Conservation (phyloP, 1,140 invertebrate species). For the Pogonomyrmex californicus region DNA sequence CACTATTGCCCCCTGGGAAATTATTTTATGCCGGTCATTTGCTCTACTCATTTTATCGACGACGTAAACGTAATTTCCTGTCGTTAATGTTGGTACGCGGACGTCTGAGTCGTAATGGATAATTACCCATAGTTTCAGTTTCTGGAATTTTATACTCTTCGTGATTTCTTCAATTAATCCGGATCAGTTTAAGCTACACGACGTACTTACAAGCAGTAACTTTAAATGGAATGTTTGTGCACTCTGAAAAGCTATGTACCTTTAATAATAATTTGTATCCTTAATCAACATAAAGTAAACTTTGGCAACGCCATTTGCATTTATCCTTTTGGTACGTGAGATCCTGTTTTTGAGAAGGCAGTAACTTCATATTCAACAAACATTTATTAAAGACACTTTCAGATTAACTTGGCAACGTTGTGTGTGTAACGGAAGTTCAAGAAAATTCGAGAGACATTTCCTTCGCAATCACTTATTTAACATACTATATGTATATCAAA, state of each 20-base stretch:
- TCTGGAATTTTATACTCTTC: conserved; percentile 10
- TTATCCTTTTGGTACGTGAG: conserved; percentile 6
- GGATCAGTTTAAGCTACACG: conserved; percentile 32
- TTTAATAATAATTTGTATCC: conserved; percentile 32
- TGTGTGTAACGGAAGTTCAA: conserved; percentile 26
- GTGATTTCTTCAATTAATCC: conserved; percentile 52
- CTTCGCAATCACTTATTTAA: conserved; percentile 24
- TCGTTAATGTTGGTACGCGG: conserved; percentile 43
- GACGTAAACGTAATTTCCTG: conserved; percentile 62
- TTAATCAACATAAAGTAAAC: conserved; percentile 35
- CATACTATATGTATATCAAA: conserved; percentile 41
- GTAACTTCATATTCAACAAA: conserved; percentile 35
- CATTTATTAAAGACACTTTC: conserved; percentile 53
- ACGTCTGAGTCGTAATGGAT: conserved; percentile 30
- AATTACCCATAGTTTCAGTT: conserved; percentile 42
- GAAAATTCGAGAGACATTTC: conserved; percentile 36
- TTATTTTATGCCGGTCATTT: conserved; percentile 65
- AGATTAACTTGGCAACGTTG: conserved; percentile 44
- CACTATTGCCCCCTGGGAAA: conserved; percentile 55
- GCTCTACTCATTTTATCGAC: conserved; percentile 60
- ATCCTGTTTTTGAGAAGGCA: conserved; percentile 11
- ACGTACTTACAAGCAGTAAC: neutral
- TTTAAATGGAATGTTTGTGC: neutral
- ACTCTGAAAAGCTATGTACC: neutral
- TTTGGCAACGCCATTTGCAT: conserved; percentile 36